These are phyloP conservation scores for Echinops telfairi DNA, from an alignment of 2,113 vertebrate species.

Conservation along the genomic window DNA sequence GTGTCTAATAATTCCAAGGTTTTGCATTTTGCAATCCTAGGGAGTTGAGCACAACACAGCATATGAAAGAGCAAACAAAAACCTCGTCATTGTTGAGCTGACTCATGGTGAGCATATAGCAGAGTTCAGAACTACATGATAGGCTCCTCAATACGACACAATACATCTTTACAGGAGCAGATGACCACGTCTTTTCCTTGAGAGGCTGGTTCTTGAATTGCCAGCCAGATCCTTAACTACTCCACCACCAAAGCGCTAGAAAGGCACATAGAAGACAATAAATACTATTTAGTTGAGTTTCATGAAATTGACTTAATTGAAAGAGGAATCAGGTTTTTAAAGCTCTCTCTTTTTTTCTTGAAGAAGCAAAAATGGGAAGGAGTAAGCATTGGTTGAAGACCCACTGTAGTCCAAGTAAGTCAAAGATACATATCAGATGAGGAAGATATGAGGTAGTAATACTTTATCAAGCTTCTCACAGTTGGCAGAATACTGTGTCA, in stretches of 20 bases:
- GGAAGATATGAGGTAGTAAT: too few relatives aligned
- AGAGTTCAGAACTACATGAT: background rate
- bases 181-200: background rate
- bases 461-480: background rate
- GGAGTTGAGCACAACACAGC: background rate
- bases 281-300: slow-evolving; percentile 30
- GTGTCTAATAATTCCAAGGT: background rate
- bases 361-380: background rate
- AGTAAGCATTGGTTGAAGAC: background rate
- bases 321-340: background rate
- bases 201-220: background rate
- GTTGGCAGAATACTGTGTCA: background rate
- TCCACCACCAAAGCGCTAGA: background rate
- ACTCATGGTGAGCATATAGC: background rate
- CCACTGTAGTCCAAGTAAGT: background rate
- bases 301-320: background rate
- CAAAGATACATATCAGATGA: background rate
- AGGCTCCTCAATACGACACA: background rate
- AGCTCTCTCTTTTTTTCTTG: background rate
- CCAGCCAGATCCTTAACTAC: background rate
- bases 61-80: background rate
- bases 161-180: background rate
- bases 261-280: too few relatives aligned
- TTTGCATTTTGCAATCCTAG: background rate
- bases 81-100: background rate